Evolutionary conservation across 2,888 invertebrate genomes (phyloP).

Genomic region (Ecdyonurus torrentis): DNA sequence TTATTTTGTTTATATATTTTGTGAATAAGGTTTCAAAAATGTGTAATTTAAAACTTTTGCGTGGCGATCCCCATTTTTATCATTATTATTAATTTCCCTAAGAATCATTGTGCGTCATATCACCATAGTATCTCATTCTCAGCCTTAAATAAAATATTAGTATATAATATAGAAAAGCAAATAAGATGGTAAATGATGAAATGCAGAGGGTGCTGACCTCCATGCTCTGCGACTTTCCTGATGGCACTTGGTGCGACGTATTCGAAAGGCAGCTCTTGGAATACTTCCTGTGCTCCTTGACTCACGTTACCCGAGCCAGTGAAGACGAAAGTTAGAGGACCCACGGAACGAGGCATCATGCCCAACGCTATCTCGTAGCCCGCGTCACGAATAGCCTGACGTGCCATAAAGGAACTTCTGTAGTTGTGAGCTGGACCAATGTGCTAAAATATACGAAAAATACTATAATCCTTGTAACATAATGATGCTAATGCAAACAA

Average conservation of each 20-base stretch:
- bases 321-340: conserved; percentile 93
- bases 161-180: too few relatives aligned
- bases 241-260: conserved; percentile 92
- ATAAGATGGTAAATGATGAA: conserved; percentile 1
- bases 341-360: conserved; percentile 95
- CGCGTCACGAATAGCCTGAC: conserved; percentile 94
- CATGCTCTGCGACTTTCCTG: conserved; percentile 90
- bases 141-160: too few relatives aligned
- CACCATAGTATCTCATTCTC: too few relatives aligned
- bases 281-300: conserved; percentile 55
- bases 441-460: conserved; percentile 40
- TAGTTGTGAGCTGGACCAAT: conserved; percentile 98
- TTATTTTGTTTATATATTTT: too few relatives aligned
- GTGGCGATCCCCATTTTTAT: too few relatives aligned
- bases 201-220: conserved; percentile 45
- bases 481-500: neutral
- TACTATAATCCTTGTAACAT: neutral
- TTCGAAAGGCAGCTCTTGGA: conserved; percentile 93
- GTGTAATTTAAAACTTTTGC: too few relatives aligned
- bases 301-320: conserved; percentile 97
- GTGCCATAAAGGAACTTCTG: conserved; percentile 91
- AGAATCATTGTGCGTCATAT: too few relatives aligned
- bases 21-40: too few relatives aligned
- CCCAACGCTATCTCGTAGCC: conserved; percentile 94
- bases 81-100: too few relatives aligned